Conservation (phyloP, 2,797 vertebrate species). For the Rhabdomys pumilio region DNA sequence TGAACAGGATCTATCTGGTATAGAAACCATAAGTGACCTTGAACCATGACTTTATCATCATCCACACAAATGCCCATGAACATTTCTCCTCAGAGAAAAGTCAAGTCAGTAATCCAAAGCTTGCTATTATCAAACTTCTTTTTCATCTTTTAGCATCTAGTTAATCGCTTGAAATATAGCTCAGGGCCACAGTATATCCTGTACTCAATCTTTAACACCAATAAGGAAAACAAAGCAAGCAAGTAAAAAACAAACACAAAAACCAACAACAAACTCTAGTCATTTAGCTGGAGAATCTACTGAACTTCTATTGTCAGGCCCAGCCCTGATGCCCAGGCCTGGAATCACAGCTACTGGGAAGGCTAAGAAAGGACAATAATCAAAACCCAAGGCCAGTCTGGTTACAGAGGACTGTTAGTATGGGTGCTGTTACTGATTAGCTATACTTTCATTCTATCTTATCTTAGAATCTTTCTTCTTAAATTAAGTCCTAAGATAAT, state of each 20-base stretch:
- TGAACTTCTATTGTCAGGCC: neutral
- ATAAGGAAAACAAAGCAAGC: neutral
- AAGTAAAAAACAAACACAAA: neutral
- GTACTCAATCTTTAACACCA: neutral
- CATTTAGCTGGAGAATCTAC: neutral
- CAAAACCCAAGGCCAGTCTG: neutral
- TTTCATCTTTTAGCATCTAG: neutral
- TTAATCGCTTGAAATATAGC: neutral
- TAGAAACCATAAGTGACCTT: neutral
- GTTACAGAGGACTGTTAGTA: neutral
- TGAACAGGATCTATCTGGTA: neutral
- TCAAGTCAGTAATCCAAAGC: constrained; percentile 30
- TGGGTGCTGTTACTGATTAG: neutral
- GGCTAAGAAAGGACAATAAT: neutral
- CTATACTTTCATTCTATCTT: constrained; percentile 41
- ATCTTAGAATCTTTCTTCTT: constrained; percentile 32
- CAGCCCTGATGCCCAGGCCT: neutral
- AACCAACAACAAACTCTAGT: neutral
- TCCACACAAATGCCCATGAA: neutral
- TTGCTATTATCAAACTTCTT: neutral
- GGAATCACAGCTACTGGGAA: neutral
- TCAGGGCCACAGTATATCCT: neutral
- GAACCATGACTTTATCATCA: neutral
- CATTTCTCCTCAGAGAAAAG: constrained; percentile 1
- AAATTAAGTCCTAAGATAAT: constrained; percentile 34